Conservation (phyloP, 2,797 vertebrate genomes). For the Pipistrellus nathusii region DNA sequence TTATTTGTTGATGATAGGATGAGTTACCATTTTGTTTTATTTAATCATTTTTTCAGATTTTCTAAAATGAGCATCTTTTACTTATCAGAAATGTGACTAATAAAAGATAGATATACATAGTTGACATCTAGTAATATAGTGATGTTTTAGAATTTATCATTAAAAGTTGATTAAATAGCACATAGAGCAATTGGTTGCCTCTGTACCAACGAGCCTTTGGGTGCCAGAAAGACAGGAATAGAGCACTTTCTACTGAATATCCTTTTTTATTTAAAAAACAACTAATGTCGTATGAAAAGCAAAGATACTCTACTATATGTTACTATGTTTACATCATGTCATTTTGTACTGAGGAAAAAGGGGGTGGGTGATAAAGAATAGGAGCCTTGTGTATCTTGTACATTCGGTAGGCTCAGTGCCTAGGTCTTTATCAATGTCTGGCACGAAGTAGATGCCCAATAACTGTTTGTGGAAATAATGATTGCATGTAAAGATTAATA, state of each 20-base stretch:
- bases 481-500: background rate
- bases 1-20: background rate
- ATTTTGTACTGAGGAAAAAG: background rate
- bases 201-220: background rate
- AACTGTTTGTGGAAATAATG: background rate
- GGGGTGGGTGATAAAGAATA: background rate
- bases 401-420: background rate
- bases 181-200: background rate
- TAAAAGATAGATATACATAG: background rate
- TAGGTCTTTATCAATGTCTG: background rate
- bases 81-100: background rate
- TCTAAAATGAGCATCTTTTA: background rate
- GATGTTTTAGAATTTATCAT: background rate
- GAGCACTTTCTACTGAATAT: background rate
- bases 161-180: background rate
- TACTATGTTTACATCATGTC: background rate
- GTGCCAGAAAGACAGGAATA: background rate
- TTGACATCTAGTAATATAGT: background rate
- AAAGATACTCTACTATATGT: background rate
- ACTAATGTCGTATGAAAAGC: background rate
- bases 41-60: background rate
- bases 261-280: background rate
- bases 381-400: background rate
- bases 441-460: background rate
- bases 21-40: background rate